Evolutionary conservation across 1,140 invertebrate genomes (phyloP).

Genomic region (Heliconius nattereri): DNA sequence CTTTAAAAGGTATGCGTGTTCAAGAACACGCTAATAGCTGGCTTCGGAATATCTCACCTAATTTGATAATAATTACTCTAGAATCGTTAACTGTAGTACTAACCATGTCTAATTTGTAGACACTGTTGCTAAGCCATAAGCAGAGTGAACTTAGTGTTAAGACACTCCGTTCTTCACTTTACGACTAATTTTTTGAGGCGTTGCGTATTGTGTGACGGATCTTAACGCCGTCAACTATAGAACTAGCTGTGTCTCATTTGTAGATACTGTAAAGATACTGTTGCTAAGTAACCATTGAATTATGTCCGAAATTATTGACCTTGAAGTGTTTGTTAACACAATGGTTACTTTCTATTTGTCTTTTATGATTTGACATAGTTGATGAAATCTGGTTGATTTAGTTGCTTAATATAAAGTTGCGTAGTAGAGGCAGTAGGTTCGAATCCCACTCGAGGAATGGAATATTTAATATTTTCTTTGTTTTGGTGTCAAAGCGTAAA

Average conservation of each 20-base stretch:
- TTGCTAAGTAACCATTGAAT: conserved; percentile 16
- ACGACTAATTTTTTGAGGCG: too few relatives aligned
- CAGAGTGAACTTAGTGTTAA: too few relatives aligned
- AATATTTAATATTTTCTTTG: too few relatives aligned
- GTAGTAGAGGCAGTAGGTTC: neutral
- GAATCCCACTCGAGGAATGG: too few relatives aligned
- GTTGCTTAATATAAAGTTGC: neutral
- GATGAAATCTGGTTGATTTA: neutral
- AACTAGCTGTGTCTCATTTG: conserved; percentile 54
- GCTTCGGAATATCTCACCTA: conserved; percentile 55
- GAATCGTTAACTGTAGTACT: conserved; percentile 64
- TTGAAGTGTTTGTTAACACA: neutral
- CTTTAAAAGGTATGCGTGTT: conserved; percentile 50
- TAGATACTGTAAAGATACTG: conserved; percentile 30
- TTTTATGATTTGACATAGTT: neutral
- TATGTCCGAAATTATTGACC: conserved; percentile 1
- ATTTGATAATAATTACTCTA: conserved; percentile 66
- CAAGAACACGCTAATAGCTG: conserved; percentile 61
- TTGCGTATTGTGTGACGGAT: too few relatives aligned
- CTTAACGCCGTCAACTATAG: conserved; percentile 57
- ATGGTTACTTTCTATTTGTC: neutral
- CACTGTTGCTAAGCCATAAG: too few relatives aligned
- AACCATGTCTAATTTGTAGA: conserved; percentile 13
- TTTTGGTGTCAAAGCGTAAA: too few relatives aligned
- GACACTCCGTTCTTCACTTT: too few relatives aligned